These are phyloP conservation scores for Spodoptera litura DNA, from an alignment of 1,140 invertebrate species.

Conservation along the genomic window DNA sequence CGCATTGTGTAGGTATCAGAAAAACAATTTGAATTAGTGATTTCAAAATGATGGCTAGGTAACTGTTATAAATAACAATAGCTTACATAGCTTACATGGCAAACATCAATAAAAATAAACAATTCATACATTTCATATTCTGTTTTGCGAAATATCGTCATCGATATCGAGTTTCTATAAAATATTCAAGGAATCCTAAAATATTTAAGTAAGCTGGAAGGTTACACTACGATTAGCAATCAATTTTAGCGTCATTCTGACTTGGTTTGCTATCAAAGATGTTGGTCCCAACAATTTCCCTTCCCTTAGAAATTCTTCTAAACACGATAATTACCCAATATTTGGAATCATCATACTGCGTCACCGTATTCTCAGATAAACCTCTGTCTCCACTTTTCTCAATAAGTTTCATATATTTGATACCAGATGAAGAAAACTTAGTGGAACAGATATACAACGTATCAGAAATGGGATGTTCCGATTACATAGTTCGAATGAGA, in stretches of 20 bases:
- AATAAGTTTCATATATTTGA: slow-evolving; percentile 63
- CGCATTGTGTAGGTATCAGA: too few relatives aligned
- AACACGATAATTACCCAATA: slow-evolving; percentile 65
- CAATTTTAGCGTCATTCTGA: not conserved
- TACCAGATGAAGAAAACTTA: slow-evolving; percentile 58
- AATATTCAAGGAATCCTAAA: slow-evolving; percentile 25
- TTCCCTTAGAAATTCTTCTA: slow-evolving; percentile 68
- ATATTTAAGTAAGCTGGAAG: slow-evolving; percentile 17
- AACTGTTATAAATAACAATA: too few relatives aligned
- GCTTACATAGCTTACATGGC: too few relatives aligned
- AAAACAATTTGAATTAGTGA: too few relatives aligned
- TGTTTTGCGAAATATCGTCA: not conserved
- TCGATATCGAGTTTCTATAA: slow-evolving; percentile 1
- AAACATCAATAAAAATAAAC: too few relatives aligned
- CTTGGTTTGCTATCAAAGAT: slow-evolving; percentile 34
- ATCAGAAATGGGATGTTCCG: slow-evolving; percentile 76
- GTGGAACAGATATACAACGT: slow-evolving; percentile 60
- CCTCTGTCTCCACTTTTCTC: slow-evolving; percentile 52
- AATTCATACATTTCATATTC: not conserved
- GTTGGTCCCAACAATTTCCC: slow-evolving; percentile 53
- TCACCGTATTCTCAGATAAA: slow-evolving; percentile 66
- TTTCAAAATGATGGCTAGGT: too few relatives aligned
- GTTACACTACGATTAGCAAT: not conserved
- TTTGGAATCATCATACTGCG: slow-evolving; percentile 66
- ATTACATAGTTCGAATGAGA: slow-evolving; percentile 71